Percentiles rank a stretch among this genome's conserved stretches.
These are phyloP conservation scores for Anniella stebbinsi DNA, from an alignment of 2,797 vertebrate species.

Conservation along the genomic window DNA sequence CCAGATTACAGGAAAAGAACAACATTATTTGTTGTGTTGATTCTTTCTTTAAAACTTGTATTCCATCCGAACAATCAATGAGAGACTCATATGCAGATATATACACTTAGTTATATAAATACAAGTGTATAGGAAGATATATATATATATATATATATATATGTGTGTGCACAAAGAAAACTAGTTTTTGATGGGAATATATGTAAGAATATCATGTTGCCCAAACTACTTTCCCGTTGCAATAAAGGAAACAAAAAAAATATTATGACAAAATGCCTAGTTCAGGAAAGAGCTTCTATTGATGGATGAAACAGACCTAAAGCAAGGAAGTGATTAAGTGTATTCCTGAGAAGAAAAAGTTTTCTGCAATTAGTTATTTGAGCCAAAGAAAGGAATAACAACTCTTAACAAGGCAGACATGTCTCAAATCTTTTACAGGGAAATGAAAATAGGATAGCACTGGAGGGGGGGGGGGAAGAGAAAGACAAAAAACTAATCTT, in stretches of 20 bases:
- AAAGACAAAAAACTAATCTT: background rate
- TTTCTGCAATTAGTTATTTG: constrained; percentile 45
- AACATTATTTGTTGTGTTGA: background rate
- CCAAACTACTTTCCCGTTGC: constrained; percentile 44
- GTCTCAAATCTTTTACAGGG: constrained; percentile 42
- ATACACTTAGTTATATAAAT: background rate
- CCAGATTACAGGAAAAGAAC: constrained; percentile 1
- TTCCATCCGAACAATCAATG: background rate
- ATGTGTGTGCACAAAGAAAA: background rate
- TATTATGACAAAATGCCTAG: constrained; percentile 19
- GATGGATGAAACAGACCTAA: constrained; percentile 43
- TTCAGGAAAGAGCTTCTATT: constrained; percentile 33
- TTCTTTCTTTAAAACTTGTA: background rate
- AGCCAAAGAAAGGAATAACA: constrained; percentile 45
- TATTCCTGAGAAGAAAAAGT: background rate
- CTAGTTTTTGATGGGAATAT: constrained; percentile 4
- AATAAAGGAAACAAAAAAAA: constrained; percentile 14
- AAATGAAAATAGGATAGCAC: constrained; percentile 54
- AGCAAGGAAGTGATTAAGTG: constrained; percentile 50
- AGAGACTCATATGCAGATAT: background rate
- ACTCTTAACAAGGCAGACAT: constrained; percentile 12
- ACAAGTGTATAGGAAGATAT: background rate
- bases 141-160: background rate
- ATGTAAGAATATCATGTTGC: constrained; percentile 8
- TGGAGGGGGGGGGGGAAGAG: constrained; percentile 1